Evolutionary conservation across 1,140 invertebrate genomes (phyloP).

Genomic region (Arctopsyche grandis): DNA sequence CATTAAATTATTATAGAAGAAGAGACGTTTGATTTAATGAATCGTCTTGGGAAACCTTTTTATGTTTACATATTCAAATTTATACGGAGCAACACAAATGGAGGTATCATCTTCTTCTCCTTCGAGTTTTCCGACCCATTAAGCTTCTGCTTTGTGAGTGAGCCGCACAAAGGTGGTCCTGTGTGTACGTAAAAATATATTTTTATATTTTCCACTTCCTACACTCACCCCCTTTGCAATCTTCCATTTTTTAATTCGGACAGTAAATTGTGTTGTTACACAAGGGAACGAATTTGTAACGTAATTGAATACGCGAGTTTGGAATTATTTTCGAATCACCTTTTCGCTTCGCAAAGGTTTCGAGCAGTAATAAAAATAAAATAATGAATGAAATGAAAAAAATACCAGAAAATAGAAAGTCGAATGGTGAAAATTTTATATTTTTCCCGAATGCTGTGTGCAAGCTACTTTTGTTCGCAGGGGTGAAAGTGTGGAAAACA

Average conservation of each 20-base stretch:
- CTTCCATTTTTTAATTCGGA: background rate
- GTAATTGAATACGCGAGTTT: constrained; percentile 19
- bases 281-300: background rate
- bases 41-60: constrained; percentile 46
- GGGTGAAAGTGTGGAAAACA: background rate
- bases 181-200: constrained; percentile 14
- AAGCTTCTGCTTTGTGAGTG: constrained; percentile 21
- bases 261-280: constrained; percentile 17
- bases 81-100: constrained; percentile 46
- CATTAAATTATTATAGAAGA: constrained; percentile 51
- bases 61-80: constrained; percentile 54
- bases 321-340: background rate
- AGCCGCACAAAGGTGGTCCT: constrained; percentile 30
- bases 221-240: background rate
- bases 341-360: background rate
- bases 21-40: constrained; percentile 52
- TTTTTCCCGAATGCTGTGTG: too few relatives aligned
- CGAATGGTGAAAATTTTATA: too few relatives aligned
- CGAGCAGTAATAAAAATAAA: background rate
- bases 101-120: constrained; percentile 42
- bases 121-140: constrained; percentile 44
- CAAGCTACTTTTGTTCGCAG: background rate
- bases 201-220: background rate
- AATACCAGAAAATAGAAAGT: too few relatives aligned
- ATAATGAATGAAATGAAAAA: background rate